Evolutionary conservation across 2,888 invertebrate genomes (phyloP), one percentile per base, ranked within the genome.

Genomic region (Caenorhabditis sp.): DNA sequence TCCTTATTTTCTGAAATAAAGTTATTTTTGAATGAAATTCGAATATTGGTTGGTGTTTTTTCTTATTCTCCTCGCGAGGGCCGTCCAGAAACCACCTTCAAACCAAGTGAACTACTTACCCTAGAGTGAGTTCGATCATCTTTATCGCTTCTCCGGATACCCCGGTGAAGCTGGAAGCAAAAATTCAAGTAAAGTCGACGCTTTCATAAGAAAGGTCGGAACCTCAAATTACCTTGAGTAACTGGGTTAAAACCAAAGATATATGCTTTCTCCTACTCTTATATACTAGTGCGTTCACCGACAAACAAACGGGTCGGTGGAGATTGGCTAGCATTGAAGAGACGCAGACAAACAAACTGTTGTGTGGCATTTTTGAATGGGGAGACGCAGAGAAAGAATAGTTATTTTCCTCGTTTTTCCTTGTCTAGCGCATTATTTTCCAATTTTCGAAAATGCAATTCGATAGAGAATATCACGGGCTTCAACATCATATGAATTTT

Each of bases 151-250:
- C 43, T 43, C 43, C 43, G 43, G 43, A 43, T 43, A 43, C 43
- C 43, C 43, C 43, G 43, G 43, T 43, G 43, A 43, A 43, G 43
- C 43, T 43, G 43, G 6, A 43, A 17, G 10, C 43, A 43, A 43
- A 43, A 43, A 43, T 43, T 43, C 14, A 43, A 43, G 43, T 43
- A 6, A 43, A 3, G 5, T 43, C 14, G 43, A 43, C 43, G 14
- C 43, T 43, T 43, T 43, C 43, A 12, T 43, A 3, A 6, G 43
- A 43, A 43, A 43, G 43, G 43, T 43, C 43, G 14, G 43, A 43
- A 43, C 43, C 43, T 43, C 43, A 43, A 43, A 43, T 43, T 43
- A 43, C 43, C 43, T 43, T 43, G 43, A 43, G 43, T 43, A 43
- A 43, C 43, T 43, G 43, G 43, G 43, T 43, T 43, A 43, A 43